Evolutionary conservation across 2,797 vertebrate species (phyloP).

Genomic region (Mus caroli): DNA sequence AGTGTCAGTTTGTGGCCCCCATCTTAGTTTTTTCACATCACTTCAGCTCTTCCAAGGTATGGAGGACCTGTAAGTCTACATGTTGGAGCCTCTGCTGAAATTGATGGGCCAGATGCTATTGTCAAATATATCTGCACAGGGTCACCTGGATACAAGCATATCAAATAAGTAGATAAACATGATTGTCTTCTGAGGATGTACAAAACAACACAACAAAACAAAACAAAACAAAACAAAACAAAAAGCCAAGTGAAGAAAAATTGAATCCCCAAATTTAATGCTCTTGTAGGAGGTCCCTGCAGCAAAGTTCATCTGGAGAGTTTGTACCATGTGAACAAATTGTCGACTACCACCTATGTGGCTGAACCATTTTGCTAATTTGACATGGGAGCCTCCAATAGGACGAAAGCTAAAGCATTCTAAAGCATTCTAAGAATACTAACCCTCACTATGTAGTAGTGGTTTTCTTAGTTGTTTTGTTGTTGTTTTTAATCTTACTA

Average conservation of each 20-base stretch:
- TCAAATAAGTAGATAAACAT: not conserved
- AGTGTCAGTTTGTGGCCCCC: not conserved
- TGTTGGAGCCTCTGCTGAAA: not conserved
- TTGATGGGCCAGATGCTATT: not conserved
- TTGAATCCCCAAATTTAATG: not conserved
- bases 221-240: no score
- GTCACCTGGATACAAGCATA: conserved; percentile 11
- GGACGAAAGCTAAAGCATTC: conserved; percentile 84
- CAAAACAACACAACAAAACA: no score
- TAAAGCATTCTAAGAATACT: conserved; percentile 83
- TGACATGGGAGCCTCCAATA: conserved; percentile 85
- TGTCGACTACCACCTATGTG: conserved; percentile 67
- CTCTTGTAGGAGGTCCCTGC: not conserved
- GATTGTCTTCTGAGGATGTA: not conserved
- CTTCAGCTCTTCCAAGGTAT: not conserved
- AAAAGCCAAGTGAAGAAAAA: conserved; percentile 27
- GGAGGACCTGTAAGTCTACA: not conserved
- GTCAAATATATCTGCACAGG: not conserved
- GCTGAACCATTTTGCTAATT: conserved; percentile 85
- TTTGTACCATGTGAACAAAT: conserved; percentile 46
- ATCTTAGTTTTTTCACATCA: not conserved
- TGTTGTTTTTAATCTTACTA: conserved; percentile 84
- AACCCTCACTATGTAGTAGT: conserved; percentile 80
- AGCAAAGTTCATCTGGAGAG: conserved; percentile 56
- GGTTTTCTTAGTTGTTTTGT: conserved; percentile 64